Conservation (phyloP, 1,140 invertebrate genomes). For the Apolygus lucorum region DNA sequence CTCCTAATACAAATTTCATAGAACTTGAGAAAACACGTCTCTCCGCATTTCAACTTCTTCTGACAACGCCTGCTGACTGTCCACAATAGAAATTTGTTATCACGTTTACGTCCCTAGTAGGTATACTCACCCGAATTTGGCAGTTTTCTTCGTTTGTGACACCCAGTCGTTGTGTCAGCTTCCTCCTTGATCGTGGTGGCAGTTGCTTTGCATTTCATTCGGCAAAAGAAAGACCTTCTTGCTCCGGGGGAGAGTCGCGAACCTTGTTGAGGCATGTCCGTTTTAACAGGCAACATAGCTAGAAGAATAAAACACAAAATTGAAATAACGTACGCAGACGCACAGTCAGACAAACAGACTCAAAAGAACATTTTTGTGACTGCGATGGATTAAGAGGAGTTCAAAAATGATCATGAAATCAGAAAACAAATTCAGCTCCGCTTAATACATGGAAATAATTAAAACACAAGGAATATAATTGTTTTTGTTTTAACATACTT, state of each 20-base stretch:
- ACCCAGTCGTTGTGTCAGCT: constrained; percentile 52
- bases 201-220: constrained; percentile 70
- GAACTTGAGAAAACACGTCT: too few relatives aligned
- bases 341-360: too few relatives aligned
- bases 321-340: too few relatives aligned
- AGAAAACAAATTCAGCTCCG: background rate
- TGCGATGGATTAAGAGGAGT: background rate
- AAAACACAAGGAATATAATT: too few relatives aligned
- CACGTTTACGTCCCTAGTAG: too few relatives aligned
- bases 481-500: constrained; percentile 55
- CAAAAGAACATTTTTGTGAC: too few relatives aligned
- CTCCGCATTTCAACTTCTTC: too few relatives aligned
- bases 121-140: constrained; percentile 41
- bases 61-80: too few relatives aligned
- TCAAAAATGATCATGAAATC: background rate
- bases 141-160: constrained; percentile 56
- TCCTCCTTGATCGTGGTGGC: constrained; percentile 61
- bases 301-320: too few relatives aligned
- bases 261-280: constrained; percentile 65
- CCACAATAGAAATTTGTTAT: too few relatives aligned
- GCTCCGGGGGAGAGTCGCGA: constrained; percentile 76
- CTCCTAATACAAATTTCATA: too few relatives aligned
- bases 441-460: background rate
- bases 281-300: constrained; percentile 88
- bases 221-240: constrained; percentile 82